Percentiles rank a stretch among this genome's conserved stretches.
phyloP scores from a whole-genome alignment of 2,888 invertebrate genomes.

The Mantis religiosa region DNA sequence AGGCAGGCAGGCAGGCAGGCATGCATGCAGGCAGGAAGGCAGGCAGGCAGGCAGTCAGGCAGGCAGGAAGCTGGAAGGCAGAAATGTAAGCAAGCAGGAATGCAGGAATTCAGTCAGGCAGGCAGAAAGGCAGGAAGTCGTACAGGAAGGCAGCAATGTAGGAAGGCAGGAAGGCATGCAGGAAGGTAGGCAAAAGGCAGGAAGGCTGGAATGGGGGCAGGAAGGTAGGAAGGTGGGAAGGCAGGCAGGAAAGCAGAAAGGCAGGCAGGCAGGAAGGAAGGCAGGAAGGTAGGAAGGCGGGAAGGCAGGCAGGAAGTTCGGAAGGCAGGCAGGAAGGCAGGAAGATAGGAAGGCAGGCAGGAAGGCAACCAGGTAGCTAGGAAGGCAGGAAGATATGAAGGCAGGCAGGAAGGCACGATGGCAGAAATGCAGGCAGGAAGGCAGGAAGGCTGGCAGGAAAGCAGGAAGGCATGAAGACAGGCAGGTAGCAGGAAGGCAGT shows the following conservation, averaged over 20 bases:
- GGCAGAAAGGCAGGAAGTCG: slow-evolving; percentile 10
- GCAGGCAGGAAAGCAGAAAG: slow-evolving; percentile 15
- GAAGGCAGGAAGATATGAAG: too few relatives aligned
- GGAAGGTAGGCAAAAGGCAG: slow-evolving; percentile 13
- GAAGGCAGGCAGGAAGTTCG: slow-evolving; percentile 16
- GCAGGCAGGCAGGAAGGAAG: too few relatives aligned
- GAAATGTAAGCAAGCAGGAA: slow-evolving; percentile 6
- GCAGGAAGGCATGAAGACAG: slow-evolving; percentile 15
- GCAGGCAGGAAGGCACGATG: too few relatives aligned
- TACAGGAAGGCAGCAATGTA: slow-evolving; percentile 14
- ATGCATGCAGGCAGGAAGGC: too few relatives aligned
- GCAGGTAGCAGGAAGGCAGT: slow-evolving; percentile 17
- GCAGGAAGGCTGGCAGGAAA: slow-evolving; percentile 13
- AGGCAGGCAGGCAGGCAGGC: too few relatives aligned
- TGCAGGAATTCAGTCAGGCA: slow-evolving; percentile 17
- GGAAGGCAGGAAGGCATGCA: slow-evolving; percentile 19
- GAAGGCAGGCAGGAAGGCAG: slow-evolving; percentile 6
- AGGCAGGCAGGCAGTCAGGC: too few relatives aligned
- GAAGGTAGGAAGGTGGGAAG: too few relatives aligned
- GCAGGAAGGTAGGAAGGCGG: slow-evolving; percentile 16
- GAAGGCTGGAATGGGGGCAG: slow-evolving; percentile 16
- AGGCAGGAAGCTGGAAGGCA: slow-evolving; percentile 10
- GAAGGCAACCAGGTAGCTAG: too few relatives aligned
- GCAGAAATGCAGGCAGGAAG: too few relatives aligned
- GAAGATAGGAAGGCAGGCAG: slow-evolving; percentile 6